These are phyloP conservation scores for Theristicus caerulescens DNA, from an alignment of 2,113 vertebrate genomes.

Conservation along the genomic window DNA sequence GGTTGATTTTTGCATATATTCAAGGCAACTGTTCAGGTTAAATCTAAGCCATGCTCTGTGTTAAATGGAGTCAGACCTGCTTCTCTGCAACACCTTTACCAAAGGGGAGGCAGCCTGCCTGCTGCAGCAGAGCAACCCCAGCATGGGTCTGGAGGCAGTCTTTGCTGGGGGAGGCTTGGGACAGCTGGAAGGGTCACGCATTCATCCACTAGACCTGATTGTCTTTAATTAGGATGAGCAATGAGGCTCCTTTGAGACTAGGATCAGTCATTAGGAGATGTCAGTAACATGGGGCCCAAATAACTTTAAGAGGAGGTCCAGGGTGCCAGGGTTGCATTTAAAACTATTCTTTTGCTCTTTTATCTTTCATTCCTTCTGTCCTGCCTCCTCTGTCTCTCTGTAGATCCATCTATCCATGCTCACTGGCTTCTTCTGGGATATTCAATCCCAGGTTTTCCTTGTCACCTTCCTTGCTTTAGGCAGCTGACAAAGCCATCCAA, in stretches of 20 bases:
- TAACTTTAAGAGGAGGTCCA: background rate
- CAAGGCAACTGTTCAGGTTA: background rate
- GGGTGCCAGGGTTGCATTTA: background rate
- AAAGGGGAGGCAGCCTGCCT: background rate
- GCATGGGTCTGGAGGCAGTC: background rate
- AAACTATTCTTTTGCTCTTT: background rate
- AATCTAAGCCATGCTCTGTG: background rate
- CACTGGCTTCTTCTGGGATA: background rate
- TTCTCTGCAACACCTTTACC: background rate
- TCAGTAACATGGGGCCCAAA: background rate
- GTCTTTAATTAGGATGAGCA: background rate
- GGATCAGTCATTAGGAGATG: background rate
- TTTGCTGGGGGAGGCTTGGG: background rate
- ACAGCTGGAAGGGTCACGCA: background rate
- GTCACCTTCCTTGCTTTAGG: background rate
- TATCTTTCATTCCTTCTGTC: background rate
- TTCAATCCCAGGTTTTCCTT: background rate
- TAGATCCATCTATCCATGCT: background rate
- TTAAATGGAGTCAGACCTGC: background rate
- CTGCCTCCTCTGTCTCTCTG: background rate
- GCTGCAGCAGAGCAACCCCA: accelerated
- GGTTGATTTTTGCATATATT: background rate
- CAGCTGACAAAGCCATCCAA: background rate
- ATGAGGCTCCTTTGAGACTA: background rate
- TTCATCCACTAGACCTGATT: background rate